phyloP scores from a whole-genome alignment of 2,888 invertebrate genomes.

The Synanthedon formicaeformis region DNA sequence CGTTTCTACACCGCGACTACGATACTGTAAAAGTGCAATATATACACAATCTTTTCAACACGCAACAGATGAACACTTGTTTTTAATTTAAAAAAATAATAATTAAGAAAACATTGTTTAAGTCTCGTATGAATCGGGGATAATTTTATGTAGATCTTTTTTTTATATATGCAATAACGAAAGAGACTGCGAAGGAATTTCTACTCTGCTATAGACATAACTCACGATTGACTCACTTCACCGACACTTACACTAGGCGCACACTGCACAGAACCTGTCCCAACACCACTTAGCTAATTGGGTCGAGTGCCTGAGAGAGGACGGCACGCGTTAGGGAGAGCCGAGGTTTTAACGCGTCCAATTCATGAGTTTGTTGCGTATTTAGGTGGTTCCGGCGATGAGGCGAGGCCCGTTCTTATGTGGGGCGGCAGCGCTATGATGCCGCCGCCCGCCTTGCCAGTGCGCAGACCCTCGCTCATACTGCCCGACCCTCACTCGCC shows the following conservation, averaged over 20 bases:
- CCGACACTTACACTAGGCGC: conserved; percentile 33
- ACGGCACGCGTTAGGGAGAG: conserved; percentile 4
- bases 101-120: no score
- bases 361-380: conserved; percentile 1
- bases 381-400: conserved; percentile 20
- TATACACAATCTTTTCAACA: conserved; percentile 7
- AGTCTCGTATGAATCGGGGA: no score
- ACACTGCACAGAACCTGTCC: conserved; percentile 38
- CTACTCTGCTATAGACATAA: conserved; percentile 17
- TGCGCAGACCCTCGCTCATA: conserved; percentile 73
- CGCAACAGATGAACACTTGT: conserved; percentile 11
- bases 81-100: conserved; percentile 2
- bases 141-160: no score
- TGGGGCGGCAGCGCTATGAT: conserved; percentile 73
- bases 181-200: conserved; percentile 12
- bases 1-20: neutral
- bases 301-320: conserved; percentile 9
- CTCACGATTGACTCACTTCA: conserved; percentile 34
- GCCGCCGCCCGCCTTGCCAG: conserved; percentile 76
- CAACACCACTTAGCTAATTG: conserved; percentile 34
- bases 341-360: conserved; percentile 3
- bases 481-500: conserved; percentile 70
- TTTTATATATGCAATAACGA: neutral
- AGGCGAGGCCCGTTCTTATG: conserved; percentile 36
- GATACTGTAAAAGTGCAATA: neutral